These are phyloP conservation scores for Fopius arisanus DNA, from an alignment of 1,140 invertebrate species.

Conservation along the genomic window DNA sequence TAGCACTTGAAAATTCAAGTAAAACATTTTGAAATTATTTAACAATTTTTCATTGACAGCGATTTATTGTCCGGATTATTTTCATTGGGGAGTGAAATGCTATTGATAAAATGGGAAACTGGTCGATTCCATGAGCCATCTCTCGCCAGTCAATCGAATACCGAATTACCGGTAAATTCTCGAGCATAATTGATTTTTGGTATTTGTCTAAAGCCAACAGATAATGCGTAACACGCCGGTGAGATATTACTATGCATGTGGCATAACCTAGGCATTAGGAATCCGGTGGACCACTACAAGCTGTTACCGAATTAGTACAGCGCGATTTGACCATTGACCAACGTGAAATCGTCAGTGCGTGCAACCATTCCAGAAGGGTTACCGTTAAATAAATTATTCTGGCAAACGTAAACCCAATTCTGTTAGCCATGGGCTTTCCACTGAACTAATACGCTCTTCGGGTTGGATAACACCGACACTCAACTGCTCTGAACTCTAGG, in stretches of 20 bases:
- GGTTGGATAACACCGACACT: neutral
- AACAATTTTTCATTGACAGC: no score
- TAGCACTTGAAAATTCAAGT: no score
- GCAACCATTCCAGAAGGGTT: neutral
- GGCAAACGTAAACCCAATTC: constrained; percentile 36
- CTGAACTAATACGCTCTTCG: no score
- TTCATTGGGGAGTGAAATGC: no score
- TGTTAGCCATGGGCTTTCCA: neutral
- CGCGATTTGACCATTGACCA: constrained; percentile 42
- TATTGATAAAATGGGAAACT: neutral
- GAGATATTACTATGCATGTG: constrained; percentile 1
- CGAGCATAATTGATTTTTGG: constrained; percentile 5
- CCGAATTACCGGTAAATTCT: neutral
- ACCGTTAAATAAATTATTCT: constrained; percentile 50
- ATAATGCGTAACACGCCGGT: constrained; percentile 36
- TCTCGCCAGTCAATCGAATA: neutral
- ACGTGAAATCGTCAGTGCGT: constrained; percentile 15
- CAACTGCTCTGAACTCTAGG: neutral
- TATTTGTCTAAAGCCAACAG: neutral
- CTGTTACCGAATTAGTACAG: constrained; percentile 52
- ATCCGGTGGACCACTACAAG: constrained; percentile 37
- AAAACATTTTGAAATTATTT: no score
- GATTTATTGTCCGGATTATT: no score
- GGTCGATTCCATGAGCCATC: neutral
- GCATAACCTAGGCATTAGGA: constrained; percentile 2